These are phyloP conservation scores for Malurus leucopterus DNA, from an alignment of 2,797 vertebrate genomes.

Conservation along the genomic window DNA sequence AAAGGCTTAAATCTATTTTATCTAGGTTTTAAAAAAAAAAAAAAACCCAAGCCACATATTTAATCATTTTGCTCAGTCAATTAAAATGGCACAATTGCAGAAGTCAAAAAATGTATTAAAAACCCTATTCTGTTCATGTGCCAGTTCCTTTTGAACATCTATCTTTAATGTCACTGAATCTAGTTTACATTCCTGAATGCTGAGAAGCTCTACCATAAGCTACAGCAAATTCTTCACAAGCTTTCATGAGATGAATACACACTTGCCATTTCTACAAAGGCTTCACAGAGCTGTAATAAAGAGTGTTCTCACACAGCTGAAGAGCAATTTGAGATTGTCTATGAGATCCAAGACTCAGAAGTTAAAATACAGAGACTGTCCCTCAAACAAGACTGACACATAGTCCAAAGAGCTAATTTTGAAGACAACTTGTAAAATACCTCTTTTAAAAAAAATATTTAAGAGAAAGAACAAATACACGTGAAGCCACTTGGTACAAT, in stretches of 20 bases:
- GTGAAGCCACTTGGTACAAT: not conserved
- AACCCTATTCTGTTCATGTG: not conserved
- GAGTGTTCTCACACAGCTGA: conserved; percentile 1
- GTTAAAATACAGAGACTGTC: not conserved
- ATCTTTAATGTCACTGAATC: conserved; percentile 38
- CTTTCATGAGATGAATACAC: conserved; percentile 39
- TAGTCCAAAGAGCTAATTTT: not conserved
- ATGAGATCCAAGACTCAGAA: not conserved
- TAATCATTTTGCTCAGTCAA: not conserved
- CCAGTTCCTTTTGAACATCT: not conserved
- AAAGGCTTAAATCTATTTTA: not conserved
- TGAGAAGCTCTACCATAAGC: conserved; percentile 26
- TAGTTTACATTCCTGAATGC: conserved; percentile 47
- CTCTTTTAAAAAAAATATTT: not conserved
- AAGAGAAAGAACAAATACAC: not conserved
- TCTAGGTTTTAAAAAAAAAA: not conserved
- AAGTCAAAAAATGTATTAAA: not conserved
- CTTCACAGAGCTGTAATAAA: conserved; percentile 26
- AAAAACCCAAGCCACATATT: not conserved
- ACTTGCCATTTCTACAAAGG: conserved; percentile 33
- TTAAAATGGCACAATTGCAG: not conserved
- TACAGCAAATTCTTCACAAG: conserved; percentile 44
- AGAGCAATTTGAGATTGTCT: conserved; percentile 10
- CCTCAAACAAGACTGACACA: not conserved
- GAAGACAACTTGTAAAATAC: not conserved